Percentiles rank a stretch among this genome's conserved stretches.
These are phyloP conservation scores for Apis cerana DNA, from an alignment of 1,140 invertebrate species.

Conservation along the genomic window DNA sequence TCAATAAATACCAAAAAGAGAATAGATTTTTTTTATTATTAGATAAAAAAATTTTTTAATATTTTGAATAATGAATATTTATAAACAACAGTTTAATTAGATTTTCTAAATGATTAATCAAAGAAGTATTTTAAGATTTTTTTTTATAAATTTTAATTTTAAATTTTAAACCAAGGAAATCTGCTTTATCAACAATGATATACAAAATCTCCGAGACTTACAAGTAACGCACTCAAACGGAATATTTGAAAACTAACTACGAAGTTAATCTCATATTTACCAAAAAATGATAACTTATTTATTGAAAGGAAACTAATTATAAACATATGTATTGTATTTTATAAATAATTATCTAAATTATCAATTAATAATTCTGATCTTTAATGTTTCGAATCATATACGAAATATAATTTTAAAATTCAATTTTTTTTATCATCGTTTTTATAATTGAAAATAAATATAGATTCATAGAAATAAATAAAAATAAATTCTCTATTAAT, in stretches of 20 bases:
- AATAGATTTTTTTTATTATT: neutral
- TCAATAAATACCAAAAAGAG: neutral
- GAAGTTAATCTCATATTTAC: neutral
- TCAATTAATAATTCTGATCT: neutral
- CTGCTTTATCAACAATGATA: conserved; percentile 22
- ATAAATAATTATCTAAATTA: neutral
- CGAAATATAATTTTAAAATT: too few relatives aligned
- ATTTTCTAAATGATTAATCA: neutral
- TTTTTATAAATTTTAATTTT: neutral
- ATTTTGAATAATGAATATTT: neutral
- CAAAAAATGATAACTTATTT: conserved; percentile 20
- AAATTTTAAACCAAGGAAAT: neutral
- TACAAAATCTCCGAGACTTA: neutral
- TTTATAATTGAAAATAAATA: neutral
- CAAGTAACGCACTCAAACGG: conserved; percentile 33
- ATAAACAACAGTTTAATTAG: neutral
- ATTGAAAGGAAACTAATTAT: neutral
- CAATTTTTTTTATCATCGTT: too few relatives aligned
- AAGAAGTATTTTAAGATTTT: neutral
- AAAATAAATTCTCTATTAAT: neutral
- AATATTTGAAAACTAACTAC: conserved; percentile 1
- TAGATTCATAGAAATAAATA: neutral
- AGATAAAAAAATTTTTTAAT: neutral
- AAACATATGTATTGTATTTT: neutral
- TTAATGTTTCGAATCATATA: too few relatives aligned